phyloP scores from a whole-genome alignment of 2,888 invertebrate species.

The Andrena praecox region DNA sequence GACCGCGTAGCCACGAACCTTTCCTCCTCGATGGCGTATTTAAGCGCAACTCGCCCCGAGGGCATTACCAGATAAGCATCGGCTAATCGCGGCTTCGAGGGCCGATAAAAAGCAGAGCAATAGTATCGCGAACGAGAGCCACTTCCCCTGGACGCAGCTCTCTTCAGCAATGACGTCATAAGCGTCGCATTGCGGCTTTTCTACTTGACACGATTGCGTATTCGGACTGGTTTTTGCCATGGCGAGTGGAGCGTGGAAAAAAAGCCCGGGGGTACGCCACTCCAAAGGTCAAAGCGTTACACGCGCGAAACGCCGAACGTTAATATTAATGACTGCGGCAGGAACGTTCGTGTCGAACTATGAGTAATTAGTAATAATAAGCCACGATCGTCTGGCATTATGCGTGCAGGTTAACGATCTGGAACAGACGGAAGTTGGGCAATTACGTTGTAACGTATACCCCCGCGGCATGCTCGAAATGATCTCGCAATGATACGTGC shows the following conservation, averaged over 20 bases:
- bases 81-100: constrained; percentile 37
- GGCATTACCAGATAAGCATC: constrained; percentile 48
- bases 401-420: constrained; percentile 5
- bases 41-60: constrained; percentile 7
- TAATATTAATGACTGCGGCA: constrained; percentile 3
- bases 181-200: constrained; percentile 63
- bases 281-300: constrained; percentile 33
- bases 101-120: constrained; percentile 25
- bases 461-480: neutral
- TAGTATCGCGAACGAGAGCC: constrained; percentile 26
- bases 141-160: constrained; percentile 43
- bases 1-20: neutral
- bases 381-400: neutral
- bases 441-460: constrained; percentile 21
- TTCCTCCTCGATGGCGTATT: neutral
- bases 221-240: constrained; percentile 54
- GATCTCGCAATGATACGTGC: constrained; percentile 2
- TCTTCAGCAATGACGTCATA: constrained; percentile 60
- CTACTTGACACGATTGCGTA: constrained; percentile 66
- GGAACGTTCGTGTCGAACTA: constrained; percentile 19
- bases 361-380: constrained; percentile 28
- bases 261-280: neutral
- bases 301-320: constrained; percentile 13
- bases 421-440: constrained; percentile 41
- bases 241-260: neutral